phyloP scores from a whole-genome alignment of 1,140 invertebrate genomes.

The Aethina tumida region DNA sequence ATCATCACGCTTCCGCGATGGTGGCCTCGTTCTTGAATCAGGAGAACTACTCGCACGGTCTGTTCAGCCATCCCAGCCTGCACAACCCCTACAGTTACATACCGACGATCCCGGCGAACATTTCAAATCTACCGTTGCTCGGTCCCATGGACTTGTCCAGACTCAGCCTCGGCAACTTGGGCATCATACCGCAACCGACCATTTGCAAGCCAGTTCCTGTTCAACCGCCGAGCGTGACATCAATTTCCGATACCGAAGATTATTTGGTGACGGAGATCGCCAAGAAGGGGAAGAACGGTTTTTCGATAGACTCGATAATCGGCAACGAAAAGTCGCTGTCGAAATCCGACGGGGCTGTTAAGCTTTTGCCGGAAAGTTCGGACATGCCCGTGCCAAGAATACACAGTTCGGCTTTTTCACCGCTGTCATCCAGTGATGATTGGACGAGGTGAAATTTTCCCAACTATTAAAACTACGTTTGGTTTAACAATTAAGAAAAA shows the following conservation, averaged over 20 bases:
- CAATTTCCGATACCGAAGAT: conserved; percentile 29
- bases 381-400: conserved; percentile 19
- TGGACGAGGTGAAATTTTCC: conserved; percentile 33
- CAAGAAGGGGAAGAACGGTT: conserved; percentile 32
- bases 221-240: conserved; percentile 33
- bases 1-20: conserved; percentile 35
- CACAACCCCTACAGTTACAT: conserved; percentile 34
- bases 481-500: not conserved
- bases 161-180: conserved; percentile 28
- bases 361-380: conserved; percentile 19
- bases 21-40: conserved; percentile 31
- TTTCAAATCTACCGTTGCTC: conserved; percentile 27
- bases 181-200: conserved; percentile 33
- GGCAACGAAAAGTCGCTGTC: conserved; percentile 21
- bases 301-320: conserved; percentile 35
- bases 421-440: conserved; percentile 28
- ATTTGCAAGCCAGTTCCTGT: conserved; percentile 44
- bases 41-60: conserved; percentile 35
- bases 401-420: conserved; percentile 32
- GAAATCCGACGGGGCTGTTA: conserved; percentile 17
- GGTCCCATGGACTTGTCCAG: conserved; percentile 33
- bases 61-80: conserved; percentile 35
- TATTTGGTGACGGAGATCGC: conserved; percentile 23
- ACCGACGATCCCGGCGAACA: conserved; percentile 22
- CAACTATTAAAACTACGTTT: no score